Evolutionary conservation across 2,797 vertebrate species (phyloP).

Genomic region (Phoebastria nigripes): DNA sequence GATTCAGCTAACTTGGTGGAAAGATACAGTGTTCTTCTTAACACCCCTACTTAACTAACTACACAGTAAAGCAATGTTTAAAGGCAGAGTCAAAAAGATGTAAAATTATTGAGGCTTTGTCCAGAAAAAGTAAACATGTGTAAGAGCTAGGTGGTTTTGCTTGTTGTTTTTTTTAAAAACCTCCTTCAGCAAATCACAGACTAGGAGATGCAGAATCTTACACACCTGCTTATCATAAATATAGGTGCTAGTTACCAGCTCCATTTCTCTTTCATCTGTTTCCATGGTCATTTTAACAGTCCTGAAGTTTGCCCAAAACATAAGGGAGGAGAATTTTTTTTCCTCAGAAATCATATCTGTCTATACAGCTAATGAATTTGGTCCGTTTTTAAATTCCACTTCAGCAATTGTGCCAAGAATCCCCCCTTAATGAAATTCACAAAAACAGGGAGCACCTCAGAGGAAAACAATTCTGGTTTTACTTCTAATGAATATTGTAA

Average conservation of each 20-base stretch:
- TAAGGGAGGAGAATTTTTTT: not conserved
- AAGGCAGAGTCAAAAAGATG: not conserved
- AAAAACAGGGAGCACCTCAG: not conserved
- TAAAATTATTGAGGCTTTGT: not conserved
- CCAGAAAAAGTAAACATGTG: not conserved
- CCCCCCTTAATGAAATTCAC: not conserved
- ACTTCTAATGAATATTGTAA: not conserved
- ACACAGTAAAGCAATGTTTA: not conserved
- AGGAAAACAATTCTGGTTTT: not conserved
- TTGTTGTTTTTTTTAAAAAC: not conserved
- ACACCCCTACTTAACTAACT: not conserved
- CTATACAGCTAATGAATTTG: not conserved
- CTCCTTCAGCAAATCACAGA: not conserved
- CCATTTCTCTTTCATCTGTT: not conserved
- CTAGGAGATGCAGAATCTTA: not conserved
- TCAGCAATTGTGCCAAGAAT: not conserved
- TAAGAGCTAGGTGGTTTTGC: not conserved
- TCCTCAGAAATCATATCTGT: not conserved
- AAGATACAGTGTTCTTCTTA: not conserved
- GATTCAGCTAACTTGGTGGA: not conserved
- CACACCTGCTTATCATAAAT: not conserved
- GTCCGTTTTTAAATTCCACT: not conserved
- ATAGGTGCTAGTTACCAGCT: not conserved
- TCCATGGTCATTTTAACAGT: not conserved
- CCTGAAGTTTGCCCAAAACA: not conserved